Conservation (phyloP, 2,797 vertebrate species). For the Nannoperca obscura region DNA sequence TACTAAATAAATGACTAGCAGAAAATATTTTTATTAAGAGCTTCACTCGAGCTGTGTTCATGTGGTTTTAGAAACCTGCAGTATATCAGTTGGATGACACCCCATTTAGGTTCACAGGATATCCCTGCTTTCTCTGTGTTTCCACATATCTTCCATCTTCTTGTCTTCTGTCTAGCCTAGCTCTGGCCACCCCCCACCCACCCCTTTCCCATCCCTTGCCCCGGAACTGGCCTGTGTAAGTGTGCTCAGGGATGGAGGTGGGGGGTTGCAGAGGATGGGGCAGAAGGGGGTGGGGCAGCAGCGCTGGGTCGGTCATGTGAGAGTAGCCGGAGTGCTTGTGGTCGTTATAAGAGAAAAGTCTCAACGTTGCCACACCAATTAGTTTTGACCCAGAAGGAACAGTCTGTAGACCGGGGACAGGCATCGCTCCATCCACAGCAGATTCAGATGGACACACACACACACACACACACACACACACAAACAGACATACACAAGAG, state of each 20-base stretch:
- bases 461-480: constrained; percentile 24
- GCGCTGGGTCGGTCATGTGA: constrained; percentile 76
- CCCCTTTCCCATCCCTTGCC: constrained; percentile 29
- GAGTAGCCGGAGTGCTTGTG: constrained; percentile 82
- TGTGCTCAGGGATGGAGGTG: constrained; percentile 43
- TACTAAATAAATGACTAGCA: neutral
- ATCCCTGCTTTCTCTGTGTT: neutral
- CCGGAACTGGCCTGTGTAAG: constrained; percentile 61
- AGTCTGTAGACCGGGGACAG: constrained; percentile 69
- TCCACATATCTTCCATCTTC: neutral
- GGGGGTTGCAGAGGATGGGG: constrained; percentile 38
- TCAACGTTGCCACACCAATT: constrained; percentile 84
- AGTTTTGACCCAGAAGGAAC: constrained; percentile 87
- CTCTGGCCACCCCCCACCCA: neutral
- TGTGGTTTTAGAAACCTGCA: neutral
- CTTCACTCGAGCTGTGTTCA: neutral
- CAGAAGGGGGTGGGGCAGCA: constrained; percentile 60
- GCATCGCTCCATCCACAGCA: constrained; percentile 68
- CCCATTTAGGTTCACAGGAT: neutral
- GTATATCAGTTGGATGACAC: neutral
- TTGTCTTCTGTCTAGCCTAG: constrained; percentile 16
- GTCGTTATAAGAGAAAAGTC: constrained; percentile 85
- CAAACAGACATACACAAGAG: constrained; percentile 21
- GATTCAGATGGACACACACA: constrained; percentile 59
- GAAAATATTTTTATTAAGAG: neutral